Evolutionary conservation across 2,888 invertebrate genomes (phyloP), one percentile per base, ranked within the genome.

Genomic region (Clusia tigrina): DNA sequence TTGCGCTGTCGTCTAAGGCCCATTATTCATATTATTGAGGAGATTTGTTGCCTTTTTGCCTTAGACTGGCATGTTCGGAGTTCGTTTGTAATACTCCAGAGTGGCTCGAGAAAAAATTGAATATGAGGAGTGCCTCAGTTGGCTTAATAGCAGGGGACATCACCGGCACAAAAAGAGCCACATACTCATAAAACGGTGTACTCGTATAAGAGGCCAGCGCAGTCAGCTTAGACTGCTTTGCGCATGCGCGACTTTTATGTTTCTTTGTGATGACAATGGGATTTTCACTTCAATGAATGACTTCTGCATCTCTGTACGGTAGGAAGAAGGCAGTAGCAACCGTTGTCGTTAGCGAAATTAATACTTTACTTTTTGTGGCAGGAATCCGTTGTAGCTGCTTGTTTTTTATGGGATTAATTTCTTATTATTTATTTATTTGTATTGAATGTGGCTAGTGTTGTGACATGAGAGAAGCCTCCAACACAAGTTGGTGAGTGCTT

Each of bases 11-110:
- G 58, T 38, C 17, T 17, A 54, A 20, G 38, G 48, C 20, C 54
- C 37, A 60, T 62, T 62, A 54, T 48, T 59, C 62, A 62, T 51
- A 52, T 61, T 56, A 18, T 60, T 62, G 52, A 25, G 25, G 2
- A 38, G 24, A 54, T 42, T 38, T 53, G 51, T 32, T 23, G 10
- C 20, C 6, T 32, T 48, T 52, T 25, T 55, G 17, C 26, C 25
- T 42, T 2, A 48, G 42, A 2, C 15, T 2, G 22, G n/a, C n/a
- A n/a, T n/a, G n/a, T n/a, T n/a, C n/a, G n/a, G n/a, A n/a, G n/a
- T n/a, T n/a, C n/a, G n/a, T n/a, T n/a, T n/a, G n/a, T n/a, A n/a
- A n/a, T n/a, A n/a, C n/a, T n/a, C n/a, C n/a, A n/a, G n/a, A n/a
- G n/a, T n/a, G n/a, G n/a, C n/a, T n/a, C n/a, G n/a, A n/a, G n/a